Base-by-base conservation (phyloP, 2,888 invertebrate species). In the Beris chalybata region DNA sequence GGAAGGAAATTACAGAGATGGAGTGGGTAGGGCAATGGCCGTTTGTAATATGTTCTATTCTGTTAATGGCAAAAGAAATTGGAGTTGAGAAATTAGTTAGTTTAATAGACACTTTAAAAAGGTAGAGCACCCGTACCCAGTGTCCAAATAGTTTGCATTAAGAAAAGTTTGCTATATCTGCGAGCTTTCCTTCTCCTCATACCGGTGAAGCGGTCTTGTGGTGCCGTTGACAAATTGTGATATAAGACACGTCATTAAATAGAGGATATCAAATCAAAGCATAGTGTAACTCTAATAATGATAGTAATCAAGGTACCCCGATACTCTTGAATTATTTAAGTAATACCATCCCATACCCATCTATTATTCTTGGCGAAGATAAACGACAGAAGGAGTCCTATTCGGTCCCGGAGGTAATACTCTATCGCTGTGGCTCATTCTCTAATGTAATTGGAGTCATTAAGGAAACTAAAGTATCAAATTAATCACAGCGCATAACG, bases 401-500 rank as follows among this genome's bases (percentile, higher is more conserved):
- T 61, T 61, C 59, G 61, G 57, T 13, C 30, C 61, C 61, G 38
- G 12, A 61, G 61, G 32, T 48, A 22, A 29, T 29, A 43, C 61
- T 61, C 32, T 50, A 7, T 31, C 53, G 52, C 22, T 52, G 31
- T 53, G 30, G 55, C n/a, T 50, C 57, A 50, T 38, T 58, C 50
- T 58, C 50, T 65, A 29, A 45, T 48, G 43, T 65, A 65, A 65
- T 65, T 65, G 57, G 65, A 65, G 48, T 65, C 65, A 65, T 65
- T 65, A 65, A 47, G 65, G 52, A 48, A 65, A 65, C 57, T 65
- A 57, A 65, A 65, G 65, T 65, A 65, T 50, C 65, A 44, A 45
- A 65, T 65, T 65, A 65, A 65, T 65, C 65, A 69, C 64, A 48
- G 67, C 53, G 63, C 65, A 69, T 69, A 70, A 70, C 67, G 67